Base-by-base conservation (phyloP, 92 coral and sea anemone species). In the Micromussa lordhowensis region DNA sequence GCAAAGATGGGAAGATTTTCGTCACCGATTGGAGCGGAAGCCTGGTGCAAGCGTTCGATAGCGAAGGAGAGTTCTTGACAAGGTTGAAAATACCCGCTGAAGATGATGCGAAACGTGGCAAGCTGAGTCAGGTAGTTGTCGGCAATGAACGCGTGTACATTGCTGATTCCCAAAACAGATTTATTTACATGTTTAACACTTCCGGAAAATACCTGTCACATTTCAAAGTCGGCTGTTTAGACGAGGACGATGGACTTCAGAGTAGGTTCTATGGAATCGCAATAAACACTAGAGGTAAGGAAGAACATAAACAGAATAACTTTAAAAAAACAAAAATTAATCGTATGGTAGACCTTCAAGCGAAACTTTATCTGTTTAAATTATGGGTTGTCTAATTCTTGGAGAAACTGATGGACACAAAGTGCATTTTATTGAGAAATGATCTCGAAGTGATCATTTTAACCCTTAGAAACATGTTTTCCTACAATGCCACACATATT, bases 21-120 rank as follows among this genome's bases (percentile, higher is more conserved):
- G 95, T 87, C 12, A 83, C 87, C 15, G 95, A 93, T 51, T 93
- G 85, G 92, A 80, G 85, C 66, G 92, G 93, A 9, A 69, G 84
- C 4, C 71, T 88, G 12, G 82, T 88, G 9, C 93, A 86, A 34
- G 85, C 79, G 15, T 93, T 93, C 66, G 82, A 90, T 30, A 78
- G 88, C 30, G 83, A 77, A 17, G 95, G 95, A 24, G 74, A 87
- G 49, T 93, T 40, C 77, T 3, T 93, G 26, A 74, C 54, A 7
- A 78, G 32, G 81, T 85, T 93, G 78, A 73, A 63, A 32, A 77
- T 66, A 8, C 82, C 89, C 22, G 71, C 72, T 16, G 66, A 51
- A 5, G 83, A 36, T 14, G 86, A 48, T 12, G 81, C 80, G 26
- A 54, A 68, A n/a, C 38, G 51, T 49, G 95, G 92, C 40, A 92